A percentile compares a stretch with the other conserved stretches of the same genome.
Evolutionary conservation across 2,797 vertebrate genomes (phyloP).

Genomic region (Heteromormyrus szaboi): DNA sequence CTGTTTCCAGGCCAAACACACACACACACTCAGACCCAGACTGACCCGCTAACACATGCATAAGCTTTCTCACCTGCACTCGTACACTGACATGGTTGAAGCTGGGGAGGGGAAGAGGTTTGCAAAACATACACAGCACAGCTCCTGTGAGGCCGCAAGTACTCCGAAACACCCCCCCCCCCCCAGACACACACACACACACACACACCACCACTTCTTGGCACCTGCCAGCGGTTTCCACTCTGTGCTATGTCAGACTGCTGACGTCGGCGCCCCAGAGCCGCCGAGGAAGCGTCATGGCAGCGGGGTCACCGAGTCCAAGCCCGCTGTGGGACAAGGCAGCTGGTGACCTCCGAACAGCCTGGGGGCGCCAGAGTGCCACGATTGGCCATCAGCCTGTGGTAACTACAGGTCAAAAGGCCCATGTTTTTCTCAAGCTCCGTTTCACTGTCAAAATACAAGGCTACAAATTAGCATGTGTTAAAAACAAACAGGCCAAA

Average conservation of each 20-base stretch:
- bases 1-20: not conserved
- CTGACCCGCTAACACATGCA: not conserved
- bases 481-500: not conserved
- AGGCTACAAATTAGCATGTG: not conserved
- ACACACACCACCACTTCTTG: conserved; percentile 23
- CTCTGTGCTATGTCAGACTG: conserved; percentile 14
- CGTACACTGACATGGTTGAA: not conserved
- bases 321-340: not conserved
- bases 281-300: conserved; percentile 10
- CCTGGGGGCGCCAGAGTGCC: not conserved
- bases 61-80: not conserved
- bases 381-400: not conserved
- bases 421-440: not conserved
- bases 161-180: conserved; percentile 27
- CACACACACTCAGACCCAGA: no score
- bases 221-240: conserved; percentile 16
- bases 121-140: not conserved
- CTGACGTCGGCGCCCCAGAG: not conserved
- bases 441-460: not conserved
- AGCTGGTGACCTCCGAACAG: not conserved
- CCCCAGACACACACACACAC: not conserved
- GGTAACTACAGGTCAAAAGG: not conserved
- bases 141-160: not conserved
- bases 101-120: not conserved
- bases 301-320: not conserved